These are phyloP conservation scores for Notodonta dromedarius DNA, from an alignment of 2,888 invertebrate genomes.

Conservation along the genomic window DNA sequence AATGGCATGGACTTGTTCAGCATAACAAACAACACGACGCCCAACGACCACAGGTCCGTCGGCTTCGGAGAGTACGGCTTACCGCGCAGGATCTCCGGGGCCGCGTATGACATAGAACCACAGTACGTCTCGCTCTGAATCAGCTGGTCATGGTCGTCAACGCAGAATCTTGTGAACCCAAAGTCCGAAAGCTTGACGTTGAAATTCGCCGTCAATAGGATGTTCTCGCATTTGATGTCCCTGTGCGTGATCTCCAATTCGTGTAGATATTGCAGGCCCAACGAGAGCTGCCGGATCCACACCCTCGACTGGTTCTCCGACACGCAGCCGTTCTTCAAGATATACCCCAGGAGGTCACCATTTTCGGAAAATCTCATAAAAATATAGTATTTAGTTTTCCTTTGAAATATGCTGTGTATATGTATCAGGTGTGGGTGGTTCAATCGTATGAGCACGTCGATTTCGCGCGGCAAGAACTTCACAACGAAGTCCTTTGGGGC, in stretches of 20 bases:
- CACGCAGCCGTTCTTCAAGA: conserved; percentile 87
- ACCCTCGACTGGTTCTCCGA: conserved; percentile 88
- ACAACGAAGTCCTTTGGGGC: conserved; percentile 91
- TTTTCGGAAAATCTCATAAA: conserved; percentile 92
- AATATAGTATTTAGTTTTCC: conserved; percentile 89
- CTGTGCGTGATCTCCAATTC: conserved; percentile 89
- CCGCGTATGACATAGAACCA: conserved; percentile 94
- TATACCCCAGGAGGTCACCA: conserved; percentile 90
- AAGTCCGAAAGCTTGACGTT: conserved; percentile 93
- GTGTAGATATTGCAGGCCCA: conserved; percentile 89
- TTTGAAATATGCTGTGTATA: conserved; percentile 90
- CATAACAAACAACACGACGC: conserved; percentile 92
- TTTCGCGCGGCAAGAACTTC: conserved; percentile 93
- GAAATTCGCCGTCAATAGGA: conserved; percentile 88
- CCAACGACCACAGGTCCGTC: conserved; percentile 92
- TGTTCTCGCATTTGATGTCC: conserved; percentile 93
- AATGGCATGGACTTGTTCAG: conserved; percentile 93
- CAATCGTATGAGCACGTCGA: conserved; percentile 89
- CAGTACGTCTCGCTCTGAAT: conserved; percentile 91
- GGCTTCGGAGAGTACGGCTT: conserved; percentile 89
- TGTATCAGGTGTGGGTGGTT: conserved; percentile 92
- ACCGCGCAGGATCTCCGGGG: conserved; percentile 93
- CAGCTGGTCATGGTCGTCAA: conserved; percentile 65
- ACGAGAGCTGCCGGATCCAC: conserved; percentile 88
- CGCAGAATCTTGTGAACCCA: conserved; percentile 87